phyloP scores from a whole-genome alignment of 2,888 invertebrate genomes.

The Eretmocerus hayati region DNA sequence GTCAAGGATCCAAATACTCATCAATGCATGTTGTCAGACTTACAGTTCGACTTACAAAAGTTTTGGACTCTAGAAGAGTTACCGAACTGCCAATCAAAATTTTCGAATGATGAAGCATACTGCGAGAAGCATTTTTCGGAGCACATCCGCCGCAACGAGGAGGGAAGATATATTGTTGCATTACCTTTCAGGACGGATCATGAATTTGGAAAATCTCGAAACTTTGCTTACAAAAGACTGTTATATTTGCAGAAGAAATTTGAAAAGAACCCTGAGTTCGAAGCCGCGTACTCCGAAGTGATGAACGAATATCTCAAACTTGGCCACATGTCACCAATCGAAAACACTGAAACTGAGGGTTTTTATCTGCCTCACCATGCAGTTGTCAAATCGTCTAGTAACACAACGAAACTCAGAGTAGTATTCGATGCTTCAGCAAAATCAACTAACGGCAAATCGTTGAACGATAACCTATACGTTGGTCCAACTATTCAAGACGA shows the following conservation, averaged over 20 bases:
- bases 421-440: conserved; percentile 2
- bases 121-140: not conserved
- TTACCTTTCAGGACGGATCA: not conserved
- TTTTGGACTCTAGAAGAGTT: conserved; percentile 18
- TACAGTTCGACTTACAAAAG: not conserved
- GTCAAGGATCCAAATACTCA: not conserved
- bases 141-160: not conserved
- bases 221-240: not conserved
- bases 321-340: conserved; percentile 4
- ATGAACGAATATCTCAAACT: conserved; percentile 9
- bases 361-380: conserved; percentile 7
- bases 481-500: not conserved
- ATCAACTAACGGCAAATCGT: not conserved
- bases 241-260: not conserved
- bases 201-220: not conserved
- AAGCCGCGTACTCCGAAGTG: not conserved
- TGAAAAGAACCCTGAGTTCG: not conserved
- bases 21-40: conserved; percentile 5
- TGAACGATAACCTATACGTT: not conserved
- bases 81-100: not conserved
- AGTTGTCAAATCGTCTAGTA: not conserved
- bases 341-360: not conserved
- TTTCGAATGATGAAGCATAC: not conserved
- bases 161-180: not conserved
- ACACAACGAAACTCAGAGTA: not conserved